phyloP scores from a whole-genome alignment of 64 coral and sea anemone species.

The Porites australiensis region DNA sequence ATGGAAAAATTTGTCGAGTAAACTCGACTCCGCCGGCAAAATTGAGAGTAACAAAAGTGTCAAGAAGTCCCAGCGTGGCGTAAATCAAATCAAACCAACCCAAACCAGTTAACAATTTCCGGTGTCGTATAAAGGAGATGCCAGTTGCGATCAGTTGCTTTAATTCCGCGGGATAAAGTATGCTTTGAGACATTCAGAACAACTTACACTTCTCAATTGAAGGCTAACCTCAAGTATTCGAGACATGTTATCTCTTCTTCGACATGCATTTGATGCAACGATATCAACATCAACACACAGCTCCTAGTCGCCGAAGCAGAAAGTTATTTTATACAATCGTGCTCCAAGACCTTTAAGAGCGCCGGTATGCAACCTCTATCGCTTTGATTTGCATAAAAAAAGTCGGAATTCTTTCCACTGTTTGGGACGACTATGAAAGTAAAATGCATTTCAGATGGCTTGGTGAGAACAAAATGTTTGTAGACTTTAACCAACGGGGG shows the following conservation, averaged over 20 bases:
- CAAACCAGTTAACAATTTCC: conserved; percentile 36
- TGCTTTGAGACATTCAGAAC: not conserved
- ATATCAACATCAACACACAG: conserved; percentile 3
- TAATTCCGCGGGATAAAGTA: not conserved
- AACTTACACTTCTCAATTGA: not conserved
- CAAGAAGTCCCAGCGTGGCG: not conserved
- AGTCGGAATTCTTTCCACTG: not conserved
- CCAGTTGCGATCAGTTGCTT: too few species aligned
- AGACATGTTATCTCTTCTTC: conserved; percentile 20
- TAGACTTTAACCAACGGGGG: not conserved
- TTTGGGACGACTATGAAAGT: not conserved
- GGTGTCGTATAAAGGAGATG: conserved; percentile 5
- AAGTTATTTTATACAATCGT: conserved; percentile 25
- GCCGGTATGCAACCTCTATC: conserved; percentile 30
- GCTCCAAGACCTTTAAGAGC: not conserved
- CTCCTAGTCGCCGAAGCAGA: conserved; percentile 9
- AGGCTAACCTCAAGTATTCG: conserved; percentile 23
- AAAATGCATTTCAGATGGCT: not conserved
- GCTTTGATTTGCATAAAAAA: not conserved
- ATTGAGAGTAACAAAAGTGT: not conserved
- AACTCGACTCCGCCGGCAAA: conserved; percentile 5
- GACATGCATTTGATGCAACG: not conserved
- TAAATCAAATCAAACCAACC: conserved; percentile 20
- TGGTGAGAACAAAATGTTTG: not conserved
- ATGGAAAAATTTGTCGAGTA: conserved; percentile 18